phyloP scores from a whole-genome alignment of 2,888 invertebrate genomes.

The Limnephilus marmoratus region DNA sequence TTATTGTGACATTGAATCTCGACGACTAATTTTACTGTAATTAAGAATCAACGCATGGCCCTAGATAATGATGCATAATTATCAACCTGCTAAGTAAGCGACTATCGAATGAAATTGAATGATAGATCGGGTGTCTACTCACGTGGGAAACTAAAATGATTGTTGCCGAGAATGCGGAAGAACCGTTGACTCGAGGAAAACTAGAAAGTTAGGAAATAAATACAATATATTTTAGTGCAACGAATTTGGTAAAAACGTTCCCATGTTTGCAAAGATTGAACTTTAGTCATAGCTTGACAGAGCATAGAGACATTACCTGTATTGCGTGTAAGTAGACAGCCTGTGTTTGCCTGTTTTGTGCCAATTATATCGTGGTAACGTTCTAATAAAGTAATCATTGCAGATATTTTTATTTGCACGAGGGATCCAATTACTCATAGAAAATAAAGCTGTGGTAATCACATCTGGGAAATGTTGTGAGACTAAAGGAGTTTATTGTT shows the following conservation, averaged over 20 bases:
- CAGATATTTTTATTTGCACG: not conserved
- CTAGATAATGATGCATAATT: not conserved
- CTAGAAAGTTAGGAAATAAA: conserved; percentile 36
- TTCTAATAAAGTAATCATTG: not conserved
- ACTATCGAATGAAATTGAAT: not conserved
- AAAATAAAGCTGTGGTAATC: not conserved
- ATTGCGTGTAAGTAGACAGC: not conserved
- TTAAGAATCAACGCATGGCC: not conserved
- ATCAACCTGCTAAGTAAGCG: not conserved
- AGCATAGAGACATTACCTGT: not conserved
- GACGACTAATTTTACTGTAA: not conserved
- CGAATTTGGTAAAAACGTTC: conserved; percentile 2
- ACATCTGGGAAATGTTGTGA: not conserved
- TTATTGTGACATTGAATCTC: too few relatives aligned
- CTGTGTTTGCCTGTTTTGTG: not conserved
- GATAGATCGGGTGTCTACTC: not conserved
- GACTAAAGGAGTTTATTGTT: not conserved
- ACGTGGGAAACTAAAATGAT: conserved; percentile 30
- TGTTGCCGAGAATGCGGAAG: conserved; percentile 34
- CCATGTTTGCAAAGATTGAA: not conserved
- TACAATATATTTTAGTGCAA: not conserved
- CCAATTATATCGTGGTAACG: not conserved
- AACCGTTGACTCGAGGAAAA: conserved; percentile 18
- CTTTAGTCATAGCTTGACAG: not conserved
- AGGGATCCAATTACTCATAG: not conserved